Conservation (phyloP, 2,797 vertebrate genomes). For the Rallus crepitans region DNA sequence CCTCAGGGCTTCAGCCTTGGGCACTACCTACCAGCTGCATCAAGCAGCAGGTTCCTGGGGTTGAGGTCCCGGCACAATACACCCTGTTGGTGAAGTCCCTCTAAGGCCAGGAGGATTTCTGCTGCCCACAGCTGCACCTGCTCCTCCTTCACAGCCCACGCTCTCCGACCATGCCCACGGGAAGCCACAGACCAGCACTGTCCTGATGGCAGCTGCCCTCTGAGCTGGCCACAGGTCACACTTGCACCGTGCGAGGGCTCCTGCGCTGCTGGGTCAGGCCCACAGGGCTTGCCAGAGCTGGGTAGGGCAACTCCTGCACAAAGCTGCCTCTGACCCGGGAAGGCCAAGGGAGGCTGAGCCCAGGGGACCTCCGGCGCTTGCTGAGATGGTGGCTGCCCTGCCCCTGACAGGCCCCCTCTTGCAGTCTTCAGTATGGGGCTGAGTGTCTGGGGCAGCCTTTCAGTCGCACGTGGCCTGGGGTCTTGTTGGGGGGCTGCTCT, state of each 20-base stretch:
- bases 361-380: constrained; percentile 68
- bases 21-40: constrained; percentile 84
- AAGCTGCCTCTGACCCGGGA: not conserved
- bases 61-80: constrained; percentile 94
- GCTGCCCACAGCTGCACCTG: constrained; percentile 92
- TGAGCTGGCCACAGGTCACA: not conserved
- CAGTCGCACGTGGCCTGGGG: not conserved
- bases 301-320: not conserved
- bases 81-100: constrained; percentile 94
- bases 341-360: not conserved
- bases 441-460: not conserved
- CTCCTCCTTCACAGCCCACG: constrained; percentile 86
- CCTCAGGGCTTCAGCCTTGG: not conserved
- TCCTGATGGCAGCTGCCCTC: not conserved
- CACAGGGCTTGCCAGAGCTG: not conserved
- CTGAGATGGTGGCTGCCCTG: not conserved
- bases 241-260: not conserved
- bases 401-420: not conserved
- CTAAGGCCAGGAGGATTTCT: constrained; percentile 91
- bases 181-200: not conserved
- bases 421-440: not conserved
- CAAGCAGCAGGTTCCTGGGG: constrained; percentile 92
- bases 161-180: not conserved
- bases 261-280: not conserved
- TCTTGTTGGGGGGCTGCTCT: not conserved